Percentiles rank a stretch among this genome's conserved stretches.
phyloP scores from a whole-genome alignment of 1,140 invertebrate genomes.

The Tetramorium parvispinum region DNA sequence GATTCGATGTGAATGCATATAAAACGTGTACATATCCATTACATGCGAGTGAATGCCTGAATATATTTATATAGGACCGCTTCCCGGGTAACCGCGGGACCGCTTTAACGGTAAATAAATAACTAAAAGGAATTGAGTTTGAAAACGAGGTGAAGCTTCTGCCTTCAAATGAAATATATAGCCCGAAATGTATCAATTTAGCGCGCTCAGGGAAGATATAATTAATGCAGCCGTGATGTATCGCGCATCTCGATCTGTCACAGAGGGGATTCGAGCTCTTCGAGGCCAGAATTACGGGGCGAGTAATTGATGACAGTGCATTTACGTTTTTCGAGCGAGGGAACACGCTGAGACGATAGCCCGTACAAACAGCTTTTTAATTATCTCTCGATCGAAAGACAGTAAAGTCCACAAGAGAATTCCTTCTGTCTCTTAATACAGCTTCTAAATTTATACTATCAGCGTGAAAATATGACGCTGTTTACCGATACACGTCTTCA shows the following conservation, averaged over 20 bases:
- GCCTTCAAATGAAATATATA: conserved; percentile 3
- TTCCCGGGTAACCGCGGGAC: background rate
- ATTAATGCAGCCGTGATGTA: conserved; percentile 14
- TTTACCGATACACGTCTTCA: background rate
- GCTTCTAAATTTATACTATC: background rate
- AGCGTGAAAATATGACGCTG: background rate
- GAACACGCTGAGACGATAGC: background rate
- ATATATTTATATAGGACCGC: conserved; percentile 14
- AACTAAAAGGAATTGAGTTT: conserved; percentile 35
- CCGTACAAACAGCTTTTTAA: background rate
- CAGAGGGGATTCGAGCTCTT: background rate
- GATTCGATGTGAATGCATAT: background rate
- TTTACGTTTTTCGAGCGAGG: background rate
- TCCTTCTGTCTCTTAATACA: background rate
- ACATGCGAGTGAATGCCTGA: background rate
- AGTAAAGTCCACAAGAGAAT: background rate
- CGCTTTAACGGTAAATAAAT: conserved; percentile 51
- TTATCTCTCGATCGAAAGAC: background rate
- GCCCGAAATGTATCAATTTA: conserved; percentile 19
- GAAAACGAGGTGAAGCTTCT: background rate
- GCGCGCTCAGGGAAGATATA: background rate
- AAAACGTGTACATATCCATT: background rate
- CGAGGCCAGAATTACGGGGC: background rate
- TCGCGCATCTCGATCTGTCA: background rate
- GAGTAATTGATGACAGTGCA: background rate